A percentile compares a stretch with the other conserved stretches of the same genome.
Conservation (phyloP, 1,140 invertebrate genomes). For the Euura saliciscinereae region DNA sequence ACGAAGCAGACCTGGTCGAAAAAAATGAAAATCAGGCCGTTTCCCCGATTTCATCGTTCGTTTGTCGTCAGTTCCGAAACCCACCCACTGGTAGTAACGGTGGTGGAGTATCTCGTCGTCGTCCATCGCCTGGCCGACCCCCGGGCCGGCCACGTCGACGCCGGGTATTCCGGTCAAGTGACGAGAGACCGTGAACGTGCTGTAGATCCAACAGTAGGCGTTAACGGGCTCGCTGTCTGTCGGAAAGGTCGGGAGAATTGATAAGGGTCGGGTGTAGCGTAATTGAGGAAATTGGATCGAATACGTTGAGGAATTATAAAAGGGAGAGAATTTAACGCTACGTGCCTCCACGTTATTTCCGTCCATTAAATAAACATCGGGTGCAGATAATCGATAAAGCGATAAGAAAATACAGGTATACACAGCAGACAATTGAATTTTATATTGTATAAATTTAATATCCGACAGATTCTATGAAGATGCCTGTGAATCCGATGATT, state of each 20-base stretch:
- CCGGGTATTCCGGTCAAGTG: constrained; percentile 41
- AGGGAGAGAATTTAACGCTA: too few species aligned
- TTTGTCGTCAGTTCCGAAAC: background rate
- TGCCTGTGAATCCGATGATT: background rate
- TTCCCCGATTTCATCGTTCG: too few species aligned
- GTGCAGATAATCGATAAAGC: too few species aligned
- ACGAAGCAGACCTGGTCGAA: constrained; percentile 59
- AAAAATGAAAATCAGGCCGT: too few species aligned
- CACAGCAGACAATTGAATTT: too few species aligned
- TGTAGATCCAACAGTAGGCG: constrained; percentile 71
- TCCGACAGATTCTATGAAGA: too few species aligned
- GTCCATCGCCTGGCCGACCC: constrained; percentile 43
- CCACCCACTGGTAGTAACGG: constrained; percentile 69
- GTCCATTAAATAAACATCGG: too few species aligned
- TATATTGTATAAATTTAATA: too few species aligned
- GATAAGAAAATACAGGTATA: too few species aligned
- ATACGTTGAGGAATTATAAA: too few species aligned
- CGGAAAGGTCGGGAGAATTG: constrained; percentile 22
- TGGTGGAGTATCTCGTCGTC: constrained; percentile 59
- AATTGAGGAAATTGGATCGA: background rate
- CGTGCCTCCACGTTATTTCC: too few species aligned
- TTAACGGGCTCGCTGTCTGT: constrained; percentile 58
- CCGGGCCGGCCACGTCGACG: constrained; percentile 38
- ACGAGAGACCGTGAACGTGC: constrained; percentile 63
- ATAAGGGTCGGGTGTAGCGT: background rate